Evolutionary conservation across 2,888 invertebrate species (phyloP).

Genomic region (Drosophila nr. perissopoda): DNA sequence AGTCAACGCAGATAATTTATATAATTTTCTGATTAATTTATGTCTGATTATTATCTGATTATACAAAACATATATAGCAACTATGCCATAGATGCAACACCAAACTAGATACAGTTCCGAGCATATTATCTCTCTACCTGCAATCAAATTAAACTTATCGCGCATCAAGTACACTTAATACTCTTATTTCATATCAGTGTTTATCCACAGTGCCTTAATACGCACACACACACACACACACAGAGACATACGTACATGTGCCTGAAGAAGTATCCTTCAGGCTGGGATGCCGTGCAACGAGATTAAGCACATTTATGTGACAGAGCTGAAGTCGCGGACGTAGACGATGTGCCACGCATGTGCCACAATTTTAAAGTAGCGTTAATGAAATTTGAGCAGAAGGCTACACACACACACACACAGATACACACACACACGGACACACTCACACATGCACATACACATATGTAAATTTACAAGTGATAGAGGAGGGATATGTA

Average conservation of each 20-base stretch:
- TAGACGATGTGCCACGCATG: constrained; percentile 61
- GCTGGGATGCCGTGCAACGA: constrained; percentile 60
- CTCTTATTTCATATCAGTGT: constrained; percentile 10
- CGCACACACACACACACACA: constrained; percentile 3
- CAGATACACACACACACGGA: not conserved
- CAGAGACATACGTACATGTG: not conserved
- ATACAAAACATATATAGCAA: not conserved
- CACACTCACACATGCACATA: not conserved
- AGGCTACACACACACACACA: constrained; percentile 21
- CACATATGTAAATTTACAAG: not conserved
- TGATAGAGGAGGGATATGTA: not conserved
- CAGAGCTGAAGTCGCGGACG: constrained; percentile 41
- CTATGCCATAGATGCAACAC: not conserved
- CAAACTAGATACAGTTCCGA: not conserved
- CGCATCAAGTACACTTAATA: constrained; percentile 1
- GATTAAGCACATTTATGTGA: constrained; percentile 77
- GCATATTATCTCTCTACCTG: not conserved
- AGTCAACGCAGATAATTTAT: not conserved
- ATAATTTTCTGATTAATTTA: not conserved
- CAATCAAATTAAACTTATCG: not conserved
- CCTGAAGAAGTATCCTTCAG: constrained; percentile 12
- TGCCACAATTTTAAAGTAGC: constrained; percentile 75
- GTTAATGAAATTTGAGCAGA: constrained; percentile 72
- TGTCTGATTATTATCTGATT: not conserved
- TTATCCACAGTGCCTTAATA: constrained; percentile 18